phyloP scores from a whole-genome alignment of 2,888 invertebrate genomes.

The Sarcophaga carnaria region DNA sequence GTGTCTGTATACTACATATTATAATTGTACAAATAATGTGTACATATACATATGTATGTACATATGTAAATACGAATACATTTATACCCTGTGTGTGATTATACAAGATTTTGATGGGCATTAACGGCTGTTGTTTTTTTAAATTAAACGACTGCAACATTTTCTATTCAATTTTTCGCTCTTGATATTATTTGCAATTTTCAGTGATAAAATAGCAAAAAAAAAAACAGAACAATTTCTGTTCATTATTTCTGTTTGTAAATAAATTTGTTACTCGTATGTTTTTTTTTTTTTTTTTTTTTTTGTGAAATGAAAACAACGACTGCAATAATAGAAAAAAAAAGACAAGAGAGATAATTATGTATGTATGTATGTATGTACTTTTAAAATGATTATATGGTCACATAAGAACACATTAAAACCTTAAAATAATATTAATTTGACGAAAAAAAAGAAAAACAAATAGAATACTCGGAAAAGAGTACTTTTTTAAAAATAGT shows the following conservation, averaged over 20 bases:
- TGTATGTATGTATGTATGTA: background rate
- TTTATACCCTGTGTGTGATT: background rate
- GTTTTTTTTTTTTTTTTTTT: background rate
- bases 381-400: constrained; percentile 61
- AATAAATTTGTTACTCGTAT: constrained; percentile 13
- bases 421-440: constrained; percentile 49
- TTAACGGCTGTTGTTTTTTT: constrained; percentile 62
- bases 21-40: background rate
- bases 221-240: constrained; percentile 41
- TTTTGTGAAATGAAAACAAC: constrained; percentile 60
- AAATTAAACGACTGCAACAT: constrained; percentile 35
- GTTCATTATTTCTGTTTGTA: constrained; percentile 45
- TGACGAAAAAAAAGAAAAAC: constrained; percentile 36
- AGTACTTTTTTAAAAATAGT: constrained; percentile 69
- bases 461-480: constrained; percentile 69
- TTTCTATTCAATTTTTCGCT: background rate
- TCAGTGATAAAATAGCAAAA: constrained; percentile 38
- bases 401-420: constrained; percentile 63
- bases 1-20: background rate
- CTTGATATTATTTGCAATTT: constrained; percentile 53
- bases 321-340: constrained; percentile 34
- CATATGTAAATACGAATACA: background rate
- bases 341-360: constrained; percentile 11
- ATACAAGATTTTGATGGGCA: constrained; percentile 74
- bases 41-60: background rate